Percentiles rank a stretch among this genome's conserved stretches.
Evolutionary conservation across 1,140 invertebrate genomes (phyloP).

Genomic region (Drosophila micromelanica): DNA sequence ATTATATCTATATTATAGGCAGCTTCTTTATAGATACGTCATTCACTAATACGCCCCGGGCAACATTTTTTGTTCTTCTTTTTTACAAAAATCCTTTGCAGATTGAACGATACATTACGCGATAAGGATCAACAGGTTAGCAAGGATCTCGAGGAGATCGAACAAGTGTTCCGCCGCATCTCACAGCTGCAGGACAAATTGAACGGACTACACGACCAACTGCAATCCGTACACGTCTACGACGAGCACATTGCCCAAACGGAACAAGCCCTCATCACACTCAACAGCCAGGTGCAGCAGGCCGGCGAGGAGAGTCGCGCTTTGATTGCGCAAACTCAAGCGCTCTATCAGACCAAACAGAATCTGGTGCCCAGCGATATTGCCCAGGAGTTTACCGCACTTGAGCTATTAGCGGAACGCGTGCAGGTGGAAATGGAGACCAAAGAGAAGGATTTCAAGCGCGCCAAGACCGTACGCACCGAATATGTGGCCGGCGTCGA

Average conservation of each 20-base stretch:
- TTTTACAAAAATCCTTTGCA: conserved; percentile 66
- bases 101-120: conserved; percentile 85
- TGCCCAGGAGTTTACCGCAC: conserved; percentile 89
- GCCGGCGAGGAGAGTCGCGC: conserved; percentile 87
- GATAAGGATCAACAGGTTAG: conserved; percentile 87
- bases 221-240: conserved; percentile 90
- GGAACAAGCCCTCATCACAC: conserved; percentile 85
- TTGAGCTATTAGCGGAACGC: conserved; percentile 92
- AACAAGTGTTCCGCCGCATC: conserved; percentile 87
- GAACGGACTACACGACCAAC: conserved; percentile 87
- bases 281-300: conserved; percentile 85
- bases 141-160: conserved; percentile 87
- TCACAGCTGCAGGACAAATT: conserved; percentile 87
- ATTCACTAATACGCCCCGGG: conserved; percentile 84
- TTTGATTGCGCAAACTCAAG: conserved; percentile 88
- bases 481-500: conserved; percentile 93
- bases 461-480: conserved; percentile 91
- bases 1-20: conserved; percentile 29
- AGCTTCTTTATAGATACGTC: conserved; percentile 35
- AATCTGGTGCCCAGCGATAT: conserved; percentile 90
- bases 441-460: conserved; percentile 93
- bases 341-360: conserved; percentile 88
- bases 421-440: conserved; percentile 92
- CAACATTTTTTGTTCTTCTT: conserved; percentile 19
- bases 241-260: conserved; percentile 87